Evolutionary conservation across 2,113 vertebrate species (phyloP).

Genomic region (Thamnaconus septentrionalis): DNA sequence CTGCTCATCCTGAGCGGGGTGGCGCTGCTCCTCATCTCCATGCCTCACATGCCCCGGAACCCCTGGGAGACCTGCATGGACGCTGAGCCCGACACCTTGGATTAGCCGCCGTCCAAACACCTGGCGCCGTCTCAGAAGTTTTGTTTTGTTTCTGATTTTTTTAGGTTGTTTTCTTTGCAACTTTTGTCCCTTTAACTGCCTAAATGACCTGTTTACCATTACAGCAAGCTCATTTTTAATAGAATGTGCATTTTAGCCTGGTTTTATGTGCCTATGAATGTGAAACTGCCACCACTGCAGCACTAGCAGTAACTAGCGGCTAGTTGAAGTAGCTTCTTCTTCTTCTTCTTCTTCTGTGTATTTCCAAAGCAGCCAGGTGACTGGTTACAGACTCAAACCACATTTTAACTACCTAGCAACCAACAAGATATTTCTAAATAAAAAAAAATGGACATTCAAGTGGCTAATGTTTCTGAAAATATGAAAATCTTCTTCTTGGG

Average conservation of each 20-base stretch:
- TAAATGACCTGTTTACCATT: background rate
- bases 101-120: slow-evolving; percentile 55
- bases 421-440: too few relatives aligned
- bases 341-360: too few relatives aligned
- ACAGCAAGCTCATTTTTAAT: background rate
- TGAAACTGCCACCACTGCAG: too few relatives aligned
- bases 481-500: too few relatives aligned
- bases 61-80: slow-evolving; percentile 99
- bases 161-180: background rate
- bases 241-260: background rate
- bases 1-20: slow-evolving; percentile 90
- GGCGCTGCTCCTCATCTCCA: slow-evolving; percentile 88
- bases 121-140: background rate
- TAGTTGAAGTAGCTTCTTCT: too few relatives aligned
- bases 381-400: too few relatives aligned
- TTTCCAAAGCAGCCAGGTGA: too few relatives aligned
- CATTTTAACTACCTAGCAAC: too few relatives aligned
- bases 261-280: background rate
- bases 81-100: slow-evolving; percentile 84
- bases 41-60: slow-evolving; percentile 97
- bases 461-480: too few relatives aligned
- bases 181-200: slow-evolving; percentile 16
- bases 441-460: too few relatives aligned
- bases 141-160: background rate
- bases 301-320: too few relatives aligned